Conservation (phyloP, 2,797 vertebrate species). For the Moxostoma hubbsi region DNA sequence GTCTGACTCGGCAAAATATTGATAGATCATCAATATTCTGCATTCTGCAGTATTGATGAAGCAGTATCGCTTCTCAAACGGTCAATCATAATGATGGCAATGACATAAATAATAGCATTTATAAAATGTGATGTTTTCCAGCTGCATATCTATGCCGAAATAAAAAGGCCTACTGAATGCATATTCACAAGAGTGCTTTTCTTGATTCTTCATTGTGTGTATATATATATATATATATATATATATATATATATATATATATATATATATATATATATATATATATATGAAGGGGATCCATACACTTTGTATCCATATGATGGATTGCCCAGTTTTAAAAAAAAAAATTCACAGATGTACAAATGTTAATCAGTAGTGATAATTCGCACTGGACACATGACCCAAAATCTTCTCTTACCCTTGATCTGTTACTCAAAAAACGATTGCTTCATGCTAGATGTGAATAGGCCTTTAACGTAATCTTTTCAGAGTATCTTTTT, state of each 20-base stretch:
- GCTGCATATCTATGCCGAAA: neutral
- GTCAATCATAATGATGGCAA: slow-evolving; percentile 55
- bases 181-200: slow-evolving; percentile 23
- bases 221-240: neutral
- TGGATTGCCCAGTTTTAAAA: no score
- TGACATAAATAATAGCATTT: slow-evolving; percentile 57
- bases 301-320: no score
- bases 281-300: no score
- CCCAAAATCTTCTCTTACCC: slow-evolving; percentile 16
- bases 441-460: no score
- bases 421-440: slow-evolving; percentile 14
- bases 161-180: neutral
- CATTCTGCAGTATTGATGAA: slow-evolving; percentile 56
- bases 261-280: no score
- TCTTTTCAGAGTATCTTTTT: neutral
- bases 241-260: no score
- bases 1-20: slow-evolving; percentile 39
- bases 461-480: no score
- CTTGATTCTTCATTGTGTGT: neutral
- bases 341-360: no score
- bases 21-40: slow-evolving; percentile 32
- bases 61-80: slow-evolving; percentile 57
- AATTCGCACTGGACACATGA: neutral
- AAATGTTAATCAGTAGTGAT: no score
- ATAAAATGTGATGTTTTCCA: slow-evolving; percentile 50